Evolutionary conservation across 2,797 vertebrate species (phyloP).

Genomic region (Urosaurus nigricauda): DNA sequence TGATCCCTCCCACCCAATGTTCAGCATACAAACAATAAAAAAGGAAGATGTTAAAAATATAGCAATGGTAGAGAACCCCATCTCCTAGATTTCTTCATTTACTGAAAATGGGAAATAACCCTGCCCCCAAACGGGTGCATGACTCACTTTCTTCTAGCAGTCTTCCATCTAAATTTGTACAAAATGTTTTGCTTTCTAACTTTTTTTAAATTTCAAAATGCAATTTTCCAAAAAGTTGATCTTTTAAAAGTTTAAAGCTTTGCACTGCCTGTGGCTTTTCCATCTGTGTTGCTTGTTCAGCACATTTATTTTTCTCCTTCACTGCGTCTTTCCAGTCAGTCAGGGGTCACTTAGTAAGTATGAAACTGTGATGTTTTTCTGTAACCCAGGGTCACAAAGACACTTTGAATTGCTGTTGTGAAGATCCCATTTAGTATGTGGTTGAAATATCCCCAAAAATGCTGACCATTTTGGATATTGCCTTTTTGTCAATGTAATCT

Average conservation of each 20-base stretch:
- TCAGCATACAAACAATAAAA: not conserved
- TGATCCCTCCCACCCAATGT: not conserved
- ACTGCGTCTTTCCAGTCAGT: not conserved
- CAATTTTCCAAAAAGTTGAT: too few species aligned
- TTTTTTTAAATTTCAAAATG: too few species aligned
- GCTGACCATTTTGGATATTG: not conserved
- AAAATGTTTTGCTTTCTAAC: too few species aligned
- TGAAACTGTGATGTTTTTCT: not conserved
- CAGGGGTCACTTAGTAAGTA: not conserved
- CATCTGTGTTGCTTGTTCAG: not conserved
- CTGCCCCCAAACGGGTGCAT: not conserved
- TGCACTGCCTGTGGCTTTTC: too few species aligned
- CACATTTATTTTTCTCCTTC: not conserved
- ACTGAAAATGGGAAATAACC: too few species aligned
- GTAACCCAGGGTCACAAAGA: not conserved
- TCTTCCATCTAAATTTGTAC: not conserved
- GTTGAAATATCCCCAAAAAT: not conserved
- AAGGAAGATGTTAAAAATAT: not conserved
- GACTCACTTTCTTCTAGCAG: not conserved
- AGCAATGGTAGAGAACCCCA: not conserved
- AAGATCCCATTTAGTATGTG: not conserved
- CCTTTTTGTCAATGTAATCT: not conserved
- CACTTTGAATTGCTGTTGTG: not conserved
- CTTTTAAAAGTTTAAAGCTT: too few species aligned
- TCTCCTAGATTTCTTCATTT: not conserved